Evolutionary conservation across 2,113 vertebrate species (phyloP).

Genomic region (Mobula hypostoma): DNA sequence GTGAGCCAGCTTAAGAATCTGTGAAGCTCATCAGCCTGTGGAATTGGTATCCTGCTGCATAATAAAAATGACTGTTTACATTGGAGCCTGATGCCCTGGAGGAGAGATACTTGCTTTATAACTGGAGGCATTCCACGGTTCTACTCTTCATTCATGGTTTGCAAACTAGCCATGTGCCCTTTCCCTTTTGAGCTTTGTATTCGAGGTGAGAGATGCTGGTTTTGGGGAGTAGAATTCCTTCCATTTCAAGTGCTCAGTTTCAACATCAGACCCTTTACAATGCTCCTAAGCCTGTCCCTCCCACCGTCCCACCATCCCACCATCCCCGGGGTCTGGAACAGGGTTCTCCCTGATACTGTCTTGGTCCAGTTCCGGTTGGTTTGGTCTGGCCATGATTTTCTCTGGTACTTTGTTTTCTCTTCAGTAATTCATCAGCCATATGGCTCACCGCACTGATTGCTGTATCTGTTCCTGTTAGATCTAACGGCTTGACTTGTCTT

Average conservation of each 20-base stretch:
- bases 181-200: not conserved
- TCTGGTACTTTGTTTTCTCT: not conserved
- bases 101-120: not conserved
- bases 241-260: not conserved
- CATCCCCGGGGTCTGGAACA: too few species aligned
- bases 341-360: not conserved
- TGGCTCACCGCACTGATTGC: not conserved
- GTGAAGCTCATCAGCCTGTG: not conserved
- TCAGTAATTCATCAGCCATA: not conserved
- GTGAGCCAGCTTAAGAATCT: not conserved
- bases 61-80: too few species aligned
- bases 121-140: not conserved
- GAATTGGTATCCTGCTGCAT: not conserved
- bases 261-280: not conserved
- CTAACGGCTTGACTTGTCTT: not conserved
- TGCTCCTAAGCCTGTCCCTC: too few species aligned
- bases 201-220: not conserved
- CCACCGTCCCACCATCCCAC: too few species aligned
- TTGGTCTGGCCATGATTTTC: not conserved
- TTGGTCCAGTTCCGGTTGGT: not conserved
- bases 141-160: too few species aligned
- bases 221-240: not conserved
- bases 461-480: not conserved
- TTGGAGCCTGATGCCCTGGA: not conserved
- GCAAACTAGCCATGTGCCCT: too few species aligned